These are phyloP conservation scores for Saturnia pavonia DNA, from an alignment of 2,888 invertebrate species.

Conservation along the genomic window DNA sequence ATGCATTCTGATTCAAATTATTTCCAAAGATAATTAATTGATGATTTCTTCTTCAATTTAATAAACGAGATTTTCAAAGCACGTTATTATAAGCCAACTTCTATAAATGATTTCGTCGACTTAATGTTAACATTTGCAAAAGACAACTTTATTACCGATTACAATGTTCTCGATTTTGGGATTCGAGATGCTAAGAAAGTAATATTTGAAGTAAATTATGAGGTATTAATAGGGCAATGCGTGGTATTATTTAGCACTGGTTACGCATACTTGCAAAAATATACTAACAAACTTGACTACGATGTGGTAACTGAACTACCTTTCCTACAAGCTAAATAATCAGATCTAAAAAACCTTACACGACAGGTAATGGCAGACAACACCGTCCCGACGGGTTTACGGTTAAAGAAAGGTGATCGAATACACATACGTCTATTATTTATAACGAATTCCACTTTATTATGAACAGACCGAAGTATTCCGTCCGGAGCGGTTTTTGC, in stretches of 20 bases:
- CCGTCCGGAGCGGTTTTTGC: slow-evolving; percentile 49
- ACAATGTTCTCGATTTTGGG: slow-evolving; percentile 42
- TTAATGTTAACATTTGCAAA: slow-evolving; percentile 47
- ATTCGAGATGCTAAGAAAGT: slow-evolving; percentile 35
- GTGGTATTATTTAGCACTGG: slow-evolving; percentile 64
- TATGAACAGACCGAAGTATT: slow-evolving; percentile 49
- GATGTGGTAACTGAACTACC: slow-evolving; percentile 53
- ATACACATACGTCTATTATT: slow-evolving; percentile 48
- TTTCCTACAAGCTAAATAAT: slow-evolving; percentile 50
- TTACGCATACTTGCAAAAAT: slow-evolving; percentile 46
- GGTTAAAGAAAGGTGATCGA: slow-evolving; percentile 43
- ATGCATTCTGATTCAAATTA: slow-evolving; percentile 39
- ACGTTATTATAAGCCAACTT: slow-evolving; percentile 39
- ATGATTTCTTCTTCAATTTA: slow-evolving; percentile 44
- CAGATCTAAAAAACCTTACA: slow-evolving; percentile 46
- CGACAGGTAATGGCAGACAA: slow-evolving; percentile 54
- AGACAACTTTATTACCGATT: slow-evolving; percentile 42
- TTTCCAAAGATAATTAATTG: slow-evolving; percentile 43
- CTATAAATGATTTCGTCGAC: slow-evolving; percentile 56
- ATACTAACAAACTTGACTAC: slow-evolving; percentile 38
- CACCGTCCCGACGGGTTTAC: slow-evolving; percentile 44
- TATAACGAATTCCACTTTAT: slow-evolving; percentile 45
- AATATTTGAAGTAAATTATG: slow-evolving; percentile 32
- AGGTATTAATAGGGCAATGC: slow-evolving; percentile 68
- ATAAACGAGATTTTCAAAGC: slow-evolving; percentile 42